Evolutionary conservation across 1,140 invertebrate genomes (phyloP).

Genomic region (Paraescarpia echinospica): DNA sequence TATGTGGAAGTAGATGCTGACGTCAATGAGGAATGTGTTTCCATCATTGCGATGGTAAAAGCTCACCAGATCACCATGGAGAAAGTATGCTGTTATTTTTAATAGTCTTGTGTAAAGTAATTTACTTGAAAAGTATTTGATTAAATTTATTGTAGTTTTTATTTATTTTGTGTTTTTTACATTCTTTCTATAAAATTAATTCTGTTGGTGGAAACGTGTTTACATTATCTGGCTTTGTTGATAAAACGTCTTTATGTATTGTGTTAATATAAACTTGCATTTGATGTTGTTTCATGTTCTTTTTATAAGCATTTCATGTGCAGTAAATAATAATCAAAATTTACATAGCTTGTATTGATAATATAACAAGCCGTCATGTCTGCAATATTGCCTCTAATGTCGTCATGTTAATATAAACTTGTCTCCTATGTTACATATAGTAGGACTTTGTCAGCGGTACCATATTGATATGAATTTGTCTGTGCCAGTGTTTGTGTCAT

Average conservation of each 20-base stretch:
- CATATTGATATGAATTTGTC: neutral
- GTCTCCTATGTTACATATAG: neutral
- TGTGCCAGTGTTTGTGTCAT: neutral
- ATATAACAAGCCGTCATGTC: too few relatives aligned
- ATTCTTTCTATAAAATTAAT: neutral
- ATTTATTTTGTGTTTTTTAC: neutral
- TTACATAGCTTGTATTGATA: too few relatives aligned
- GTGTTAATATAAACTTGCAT: neutral
- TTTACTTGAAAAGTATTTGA: neutral
- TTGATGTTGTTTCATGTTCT: too few relatives aligned
- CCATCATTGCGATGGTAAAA: neutral
- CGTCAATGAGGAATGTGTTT: slow-evolving; percentile 19
- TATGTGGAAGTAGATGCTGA: slow-evolving; percentile 72
- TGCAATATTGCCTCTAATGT: too few relatives aligned
- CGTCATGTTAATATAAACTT: neutral
- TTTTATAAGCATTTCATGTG: too few relatives aligned
- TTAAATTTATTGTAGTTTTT: too few relatives aligned
- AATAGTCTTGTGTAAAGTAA: neutral
- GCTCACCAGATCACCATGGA: neutral
- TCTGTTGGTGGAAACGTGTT: neutral
- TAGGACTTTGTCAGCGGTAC: neutral
- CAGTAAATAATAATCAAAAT: too few relatives aligned
- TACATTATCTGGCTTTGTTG: slow-evolving; percentile 35
- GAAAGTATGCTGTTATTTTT: neutral
- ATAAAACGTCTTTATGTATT: slow-evolving; percentile 43